These are phyloP conservation scores for Colaptes auratus DNA, from an alignment of 2,113 vertebrate genomes.

Conservation along the genomic window DNA sequence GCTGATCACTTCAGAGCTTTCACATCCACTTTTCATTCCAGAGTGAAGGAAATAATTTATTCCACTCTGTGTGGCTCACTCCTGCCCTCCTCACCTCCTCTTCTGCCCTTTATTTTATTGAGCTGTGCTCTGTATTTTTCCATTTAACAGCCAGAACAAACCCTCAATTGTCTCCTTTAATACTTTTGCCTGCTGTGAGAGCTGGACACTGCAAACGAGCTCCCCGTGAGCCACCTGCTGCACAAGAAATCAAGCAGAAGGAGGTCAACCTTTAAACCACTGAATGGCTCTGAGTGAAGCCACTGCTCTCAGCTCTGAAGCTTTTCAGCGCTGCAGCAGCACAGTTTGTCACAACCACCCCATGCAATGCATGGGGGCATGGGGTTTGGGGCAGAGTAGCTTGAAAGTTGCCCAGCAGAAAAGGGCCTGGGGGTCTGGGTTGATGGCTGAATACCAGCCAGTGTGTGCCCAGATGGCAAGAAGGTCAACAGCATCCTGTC, in stretches of 20 bases:
- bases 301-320: neutral
- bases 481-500: too few relatives aligned
- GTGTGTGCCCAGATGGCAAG: too few relatives aligned
- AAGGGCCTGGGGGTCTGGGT: neutral
- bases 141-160: neutral
- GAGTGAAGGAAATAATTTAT: neutral
- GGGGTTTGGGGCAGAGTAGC: neutral
- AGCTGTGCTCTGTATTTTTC: neutral
- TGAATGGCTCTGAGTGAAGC: neutral
- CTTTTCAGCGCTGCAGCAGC: neutral
- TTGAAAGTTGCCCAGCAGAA: neutral
- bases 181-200: neutral
- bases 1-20: neutral
- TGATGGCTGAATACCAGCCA: too few relatives aligned
- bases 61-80: neutral
- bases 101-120: conserved; percentile 26
- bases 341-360: neutral
- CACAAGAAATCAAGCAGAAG: neutral
- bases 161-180: neutral
- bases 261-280: neutral
- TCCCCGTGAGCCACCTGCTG: neutral
- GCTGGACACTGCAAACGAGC: neutral
- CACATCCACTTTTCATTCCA: neutral
- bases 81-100: neutral
- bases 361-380: too few relatives aligned